These are phyloP conservation scores for Heteractis magnifica DNA, from an alignment of 92 coral and sea anemone genomes.

Conservation along the genomic window DNA sequence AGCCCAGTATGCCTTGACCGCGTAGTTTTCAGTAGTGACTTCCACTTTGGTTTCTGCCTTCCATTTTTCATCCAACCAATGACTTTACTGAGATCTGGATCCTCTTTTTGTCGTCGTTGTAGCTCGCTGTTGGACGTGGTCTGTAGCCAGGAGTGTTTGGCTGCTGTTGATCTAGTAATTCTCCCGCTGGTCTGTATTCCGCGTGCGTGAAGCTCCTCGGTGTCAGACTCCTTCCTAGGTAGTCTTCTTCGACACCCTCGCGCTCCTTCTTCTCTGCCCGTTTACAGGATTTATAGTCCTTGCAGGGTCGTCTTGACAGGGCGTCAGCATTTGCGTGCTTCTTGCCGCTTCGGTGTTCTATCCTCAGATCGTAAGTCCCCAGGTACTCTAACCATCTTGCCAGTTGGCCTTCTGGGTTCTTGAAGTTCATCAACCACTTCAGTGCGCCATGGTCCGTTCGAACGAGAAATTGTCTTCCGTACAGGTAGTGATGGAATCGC, in stretches of 20 bases:
- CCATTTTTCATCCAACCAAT: not conserved
- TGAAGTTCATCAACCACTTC: conserved; percentile 24
- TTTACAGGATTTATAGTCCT: conserved; percentile 24
- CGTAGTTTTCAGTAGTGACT: conserved; percentile 23
- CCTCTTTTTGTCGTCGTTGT: conserved; percentile 19
- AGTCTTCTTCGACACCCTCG: not conserved
- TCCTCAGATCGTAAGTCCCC: conserved; percentile 19
- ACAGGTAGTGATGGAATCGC: conserved; percentile 19
- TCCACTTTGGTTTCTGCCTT: conserved; percentile 9
- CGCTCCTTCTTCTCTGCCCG: not conserved
- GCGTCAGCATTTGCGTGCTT: conserved; percentile 26
- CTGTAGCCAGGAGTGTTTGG: conserved; percentile 8
- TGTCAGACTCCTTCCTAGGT: not conserved
- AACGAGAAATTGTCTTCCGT: conserved; percentile 13
- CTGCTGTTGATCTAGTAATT: not conserved
- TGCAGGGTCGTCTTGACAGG: conserved; percentile 22
- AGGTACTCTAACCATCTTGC: conserved; percentile 34
- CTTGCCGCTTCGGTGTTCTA: conserved; percentile 16
- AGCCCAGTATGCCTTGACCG: conserved; percentile 39
- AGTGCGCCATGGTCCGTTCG: conserved; percentile 39
- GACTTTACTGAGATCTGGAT: conserved; percentile 7
- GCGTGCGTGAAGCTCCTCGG: not conserved
- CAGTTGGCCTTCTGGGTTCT: conserved; percentile 41
- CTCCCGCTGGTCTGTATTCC: not conserved
- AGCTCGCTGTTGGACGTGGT: conserved; percentile 13